Evolutionary conservation across 2,113 vertebrate species (phyloP).

Genomic region (Vimba vimba): DNA sequence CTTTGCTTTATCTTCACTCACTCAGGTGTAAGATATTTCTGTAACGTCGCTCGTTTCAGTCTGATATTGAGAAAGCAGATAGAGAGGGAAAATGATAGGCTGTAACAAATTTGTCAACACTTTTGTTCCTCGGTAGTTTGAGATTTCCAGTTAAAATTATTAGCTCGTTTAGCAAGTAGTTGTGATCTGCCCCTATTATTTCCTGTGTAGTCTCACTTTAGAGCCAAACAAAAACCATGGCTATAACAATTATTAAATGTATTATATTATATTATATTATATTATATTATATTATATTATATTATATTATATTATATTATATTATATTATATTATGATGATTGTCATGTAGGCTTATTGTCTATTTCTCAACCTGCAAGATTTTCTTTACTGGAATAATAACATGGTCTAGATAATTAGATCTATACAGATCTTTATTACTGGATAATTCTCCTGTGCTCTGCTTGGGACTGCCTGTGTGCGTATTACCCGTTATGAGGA

Average conservation of each 20-base stretch:
- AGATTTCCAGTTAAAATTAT: background rate
- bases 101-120: background rate
- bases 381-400: background rate
- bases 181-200: background rate
- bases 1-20: conserved; percentile 4
- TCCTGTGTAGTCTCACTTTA: too few species aligned
- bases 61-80: background rate
- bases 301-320: background rate
- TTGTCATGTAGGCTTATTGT: background rate
- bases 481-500: conserved; percentile 55
- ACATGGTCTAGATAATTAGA: background rate
- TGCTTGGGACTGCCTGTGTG: conserved; percentile 47
- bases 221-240: background rate
- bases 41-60: background rate
- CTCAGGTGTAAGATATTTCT: background rate
- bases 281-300: background rate
- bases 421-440: background rate
- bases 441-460: conserved; percentile 35
- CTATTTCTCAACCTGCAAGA: background rate
- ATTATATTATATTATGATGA: background rate
- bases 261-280: background rate
- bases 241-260: background rate
- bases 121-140: background rate
- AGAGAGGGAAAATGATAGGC: background rate
- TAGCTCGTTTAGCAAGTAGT: background rate